Evolutionary conservation across 2,888 invertebrate species (phyloP).

Genomic region (Patella ulyssiponensis): DNA sequence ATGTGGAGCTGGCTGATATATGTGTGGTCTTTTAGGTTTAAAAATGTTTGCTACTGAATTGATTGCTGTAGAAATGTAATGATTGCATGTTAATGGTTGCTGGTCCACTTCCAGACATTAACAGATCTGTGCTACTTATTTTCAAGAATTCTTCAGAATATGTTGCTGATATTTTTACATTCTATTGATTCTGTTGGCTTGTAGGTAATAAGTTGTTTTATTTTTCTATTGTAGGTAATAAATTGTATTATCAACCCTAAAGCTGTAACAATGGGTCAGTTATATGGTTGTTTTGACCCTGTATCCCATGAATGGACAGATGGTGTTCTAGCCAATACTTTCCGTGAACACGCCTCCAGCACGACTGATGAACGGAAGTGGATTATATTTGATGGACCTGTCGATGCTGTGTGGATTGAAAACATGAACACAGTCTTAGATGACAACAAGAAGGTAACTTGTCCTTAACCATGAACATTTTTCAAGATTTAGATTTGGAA

Average conservation of each 20-base stretch:
- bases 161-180: too few species aligned
- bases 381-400: constrained; percentile 72
- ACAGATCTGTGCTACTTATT: too few species aligned
- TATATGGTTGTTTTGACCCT: constrained; percentile 72
- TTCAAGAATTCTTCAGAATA: too few species aligned
- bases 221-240: constrained; percentile 48
- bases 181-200: too few species aligned
- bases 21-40: too few species aligned
- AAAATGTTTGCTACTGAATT: too few species aligned
- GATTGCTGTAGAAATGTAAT: too few species aligned
- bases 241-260: constrained; percentile 71
- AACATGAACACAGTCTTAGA: constrained; percentile 73
- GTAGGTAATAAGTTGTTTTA: too few species aligned
- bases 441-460: constrained; percentile 70
- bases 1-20: neutral
- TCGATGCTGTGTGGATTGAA: constrained; percentile 73
- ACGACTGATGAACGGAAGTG: constrained; percentile 67
- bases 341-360: constrained; percentile 70
- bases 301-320: constrained; percentile 72
- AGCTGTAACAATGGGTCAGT: constrained; percentile 71
- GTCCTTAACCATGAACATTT: too few species aligned
- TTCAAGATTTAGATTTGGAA: too few species aligned
- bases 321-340: constrained; percentile 71
- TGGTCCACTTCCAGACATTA: too few species aligned
- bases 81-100: too few species aligned